Percentiles rank a stretch among this genome's conserved stretches.
phyloP scores from a whole-genome alignment of 2,797 vertebrate genomes.

The Myoxocephalus aenaeus region DNA sequence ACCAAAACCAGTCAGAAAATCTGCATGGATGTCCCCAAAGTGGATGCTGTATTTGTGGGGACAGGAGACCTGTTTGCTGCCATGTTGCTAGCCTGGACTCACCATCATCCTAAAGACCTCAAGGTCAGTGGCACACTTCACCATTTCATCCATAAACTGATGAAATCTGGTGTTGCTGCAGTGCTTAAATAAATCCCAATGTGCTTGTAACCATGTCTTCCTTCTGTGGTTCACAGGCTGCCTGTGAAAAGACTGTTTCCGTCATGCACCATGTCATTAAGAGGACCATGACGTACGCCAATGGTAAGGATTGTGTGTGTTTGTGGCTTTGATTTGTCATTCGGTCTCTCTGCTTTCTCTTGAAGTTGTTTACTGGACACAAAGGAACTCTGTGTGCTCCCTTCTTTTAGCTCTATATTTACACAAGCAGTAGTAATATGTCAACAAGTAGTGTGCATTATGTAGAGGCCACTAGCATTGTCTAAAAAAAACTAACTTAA shows the following conservation, averaged over 20 bases:
- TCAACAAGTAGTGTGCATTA: neutral
- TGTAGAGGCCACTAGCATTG: neutral
- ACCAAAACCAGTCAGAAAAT: constrained; percentile 87
- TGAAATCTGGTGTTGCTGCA: neutral
- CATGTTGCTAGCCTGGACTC: constrained; percentile 96
- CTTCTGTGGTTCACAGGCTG: constrained; percentile 81
- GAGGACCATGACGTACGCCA: constrained; percentile 91
- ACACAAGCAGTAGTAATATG: neutral
- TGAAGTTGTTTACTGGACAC: constrained; percentile 3
- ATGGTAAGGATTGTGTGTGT: constrained; percentile 73
- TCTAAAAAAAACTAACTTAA: neutral
- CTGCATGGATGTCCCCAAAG: constrained; percentile 91
- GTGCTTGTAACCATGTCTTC: constrained; percentile 8
- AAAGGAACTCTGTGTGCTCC: neutral
- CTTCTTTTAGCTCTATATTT: constrained; percentile 4
- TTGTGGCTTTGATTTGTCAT: constrained; percentile 3
- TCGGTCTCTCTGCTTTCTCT: constrained; percentile 5
- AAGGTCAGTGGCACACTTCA: constrained; percentile 82
- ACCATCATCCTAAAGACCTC: constrained; percentile 92
- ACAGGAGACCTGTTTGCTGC: constrained; percentile 98
- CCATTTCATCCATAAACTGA: neutral
- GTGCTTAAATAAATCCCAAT: neutral
- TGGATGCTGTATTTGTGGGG: constrained; percentile 95
- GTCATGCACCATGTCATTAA: constrained; percentile 97
- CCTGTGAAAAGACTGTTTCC: constrained; percentile 96